A percentile compares a stretch with the other conserved stretches of the same genome.
phyloP scores from a whole-genome alignment of 2,888 invertebrate genomes.

The Drosophila parthenogenetica region DNA sequence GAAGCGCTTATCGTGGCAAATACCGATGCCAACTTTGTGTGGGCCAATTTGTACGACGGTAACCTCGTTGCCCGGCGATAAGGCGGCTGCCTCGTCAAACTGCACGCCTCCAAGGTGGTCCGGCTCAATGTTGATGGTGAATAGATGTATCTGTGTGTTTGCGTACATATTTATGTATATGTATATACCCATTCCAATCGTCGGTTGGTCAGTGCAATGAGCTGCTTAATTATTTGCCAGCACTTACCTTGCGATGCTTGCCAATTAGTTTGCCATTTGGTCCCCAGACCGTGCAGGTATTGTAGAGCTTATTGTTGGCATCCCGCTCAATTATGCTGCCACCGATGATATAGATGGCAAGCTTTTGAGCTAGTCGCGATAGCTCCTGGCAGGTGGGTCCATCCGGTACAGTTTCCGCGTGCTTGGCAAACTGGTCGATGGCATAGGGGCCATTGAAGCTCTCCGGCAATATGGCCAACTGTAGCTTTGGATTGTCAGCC shows the following conservation, averaged over 20 bases:
- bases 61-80: slow-evolving; percentile 91
- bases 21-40: slow-evolving; percentile 94
- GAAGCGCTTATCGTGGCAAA: slow-evolving; percentile 98
- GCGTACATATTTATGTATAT: too few species aligned
- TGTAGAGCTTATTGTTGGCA: slow-evolving; percentile 88
- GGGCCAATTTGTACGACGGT: slow-evolving; percentile 90
- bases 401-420: slow-evolving; percentile 94
- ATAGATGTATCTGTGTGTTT: slow-evolving; percentile 91
- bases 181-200: too few species aligned
- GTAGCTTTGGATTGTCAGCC: slow-evolving; percentile 69
- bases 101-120: slow-evolving; percentile 92
- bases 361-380: slow-evolving; percentile 90
- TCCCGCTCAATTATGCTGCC: slow-evolving; percentile 95
- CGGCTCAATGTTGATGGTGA: slow-evolving; percentile 92
- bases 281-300: slow-evolving; percentile 95
- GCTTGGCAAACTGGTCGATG: slow-evolving; percentile 90
- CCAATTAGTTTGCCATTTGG: slow-evolving; percentile 91
- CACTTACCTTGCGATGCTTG: slow-evolving; percentile 91
- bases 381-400: slow-evolving; percentile 91
- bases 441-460: slow-evolving; percentile 98
- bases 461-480: slow-evolving; percentile 91
- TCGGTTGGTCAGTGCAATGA: slow-evolving; percentile 1
- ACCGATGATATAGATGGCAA: slow-evolving; percentile 92
- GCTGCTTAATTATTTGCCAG: slow-evolving; percentile 44
- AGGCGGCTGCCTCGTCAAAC: slow-evolving; percentile 94